phyloP scores from a whole-genome alignment of 2,113 vertebrate genomes.

The Carassius gibelio region DNA sequence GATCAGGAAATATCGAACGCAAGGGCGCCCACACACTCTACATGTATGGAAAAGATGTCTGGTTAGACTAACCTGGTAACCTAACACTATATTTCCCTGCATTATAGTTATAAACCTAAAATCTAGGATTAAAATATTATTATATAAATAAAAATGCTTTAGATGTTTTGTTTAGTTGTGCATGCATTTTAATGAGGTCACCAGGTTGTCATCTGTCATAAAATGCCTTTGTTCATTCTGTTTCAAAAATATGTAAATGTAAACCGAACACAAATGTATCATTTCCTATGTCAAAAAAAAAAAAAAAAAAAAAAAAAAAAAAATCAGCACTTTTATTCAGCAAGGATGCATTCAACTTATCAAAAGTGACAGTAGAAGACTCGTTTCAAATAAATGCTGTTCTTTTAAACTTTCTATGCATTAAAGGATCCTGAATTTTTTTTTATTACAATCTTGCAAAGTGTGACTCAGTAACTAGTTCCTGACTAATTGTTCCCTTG shows the following conservation, averaged over 20 bases:
- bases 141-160: neutral
- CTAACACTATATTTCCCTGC: neutral
- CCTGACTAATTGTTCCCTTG: neutral
- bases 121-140: no score
- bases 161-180: neutral
- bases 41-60: slow-evolving; percentile 24
- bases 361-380: neutral
- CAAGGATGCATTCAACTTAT: neutral
- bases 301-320: no score
- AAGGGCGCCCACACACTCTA: slow-evolving; percentile 34
- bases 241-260: neutral
- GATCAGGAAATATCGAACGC: slow-evolving; percentile 29
- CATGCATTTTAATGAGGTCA: neutral
- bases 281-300: neutral
- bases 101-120: neutral
- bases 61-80: slow-evolving; percentile 27
- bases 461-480: neutral
- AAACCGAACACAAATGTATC: neutral
- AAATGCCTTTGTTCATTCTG: neutral
- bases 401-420: neutral
- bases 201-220: neutral
- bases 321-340: neutral
- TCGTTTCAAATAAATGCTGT: neutral
- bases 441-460: neutral
- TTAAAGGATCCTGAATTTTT: no score